Evolutionary conservation across 2,797 vertebrate species (phyloP), one percentile per base, ranked within the genome.

Genomic region (Acanthurus leucopareius): DNA sequence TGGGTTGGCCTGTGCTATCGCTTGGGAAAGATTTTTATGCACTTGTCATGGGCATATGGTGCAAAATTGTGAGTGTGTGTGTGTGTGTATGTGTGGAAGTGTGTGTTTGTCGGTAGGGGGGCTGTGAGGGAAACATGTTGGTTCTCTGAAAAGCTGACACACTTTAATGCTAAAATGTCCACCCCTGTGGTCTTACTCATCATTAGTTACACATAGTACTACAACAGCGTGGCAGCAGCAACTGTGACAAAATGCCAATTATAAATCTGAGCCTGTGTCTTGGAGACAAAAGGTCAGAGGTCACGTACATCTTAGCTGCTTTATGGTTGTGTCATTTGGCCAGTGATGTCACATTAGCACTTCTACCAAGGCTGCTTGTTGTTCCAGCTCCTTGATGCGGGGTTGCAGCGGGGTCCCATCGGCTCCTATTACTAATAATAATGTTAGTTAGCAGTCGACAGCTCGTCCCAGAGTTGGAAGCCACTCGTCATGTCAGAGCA

Each of bases 1-100:
- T 98, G 96, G 95, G 95, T 95, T 97, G 96, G 97, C 96, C 96
- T 94, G 95, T 96, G 96, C 96, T 93, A 97, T 97, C 96, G 93
- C 96, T 96, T 94, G 96, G 96, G 96, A 97, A 79, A 75, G 91
- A 96, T 97, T 97, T 97, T 98, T 97, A 97, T 97, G 96, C 96
- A 92, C 93, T 94, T 92, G 91, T 94, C 90, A 92, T 81, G 83
- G 91, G 90, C 93, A 91, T 94, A 94, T 93, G 92, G 93, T 87
- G 91, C 88, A 75, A 85, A 86, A 80, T 69, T 88, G 88, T 88
- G 79, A 59, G 84, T 32, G 82, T 63, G 78, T 75, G 77, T 75
- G 77, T 62, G 52, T 58, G 40, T 22, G 53, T 42, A 60, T 66
- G 77, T 58, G 66, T n/a, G 67, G 70, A 68, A 67, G 68, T 82